Percentiles rank a stretch among this genome's conserved stretches.
These are phyloP conservation scores for Acanthurus leucopareius DNA, from an alignment of 2,797 vertebrate species.

Conservation along the genomic window DNA sequence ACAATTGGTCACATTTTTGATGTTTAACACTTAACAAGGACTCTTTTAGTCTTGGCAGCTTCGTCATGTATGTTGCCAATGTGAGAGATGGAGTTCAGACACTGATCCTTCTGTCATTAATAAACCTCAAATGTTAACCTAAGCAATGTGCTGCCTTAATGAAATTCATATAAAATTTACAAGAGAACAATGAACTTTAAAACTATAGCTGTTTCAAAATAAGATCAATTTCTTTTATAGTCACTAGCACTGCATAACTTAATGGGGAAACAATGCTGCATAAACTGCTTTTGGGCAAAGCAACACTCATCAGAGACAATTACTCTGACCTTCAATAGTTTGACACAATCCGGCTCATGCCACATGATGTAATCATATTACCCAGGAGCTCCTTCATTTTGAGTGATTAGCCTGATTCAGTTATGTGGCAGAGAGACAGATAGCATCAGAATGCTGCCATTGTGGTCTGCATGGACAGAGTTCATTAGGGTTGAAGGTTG, in stretches of 20 bases:
- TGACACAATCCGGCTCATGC: constrained; percentile 50
- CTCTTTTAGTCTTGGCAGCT: not conserved
- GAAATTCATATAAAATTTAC: not conserved
- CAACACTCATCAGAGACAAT: constrained; percentile 52
- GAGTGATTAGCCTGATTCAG: constrained; percentile 58
- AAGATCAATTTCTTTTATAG: too few species aligned
- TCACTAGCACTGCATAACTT: not conserved
- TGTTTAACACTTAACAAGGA: constrained; percentile 1
- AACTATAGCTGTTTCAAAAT: not conserved
- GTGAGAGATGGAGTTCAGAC: constrained; percentile 1
- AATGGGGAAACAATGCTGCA: constrained; percentile 19
- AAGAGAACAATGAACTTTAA: not conserved
- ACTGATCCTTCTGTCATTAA: not conserved
- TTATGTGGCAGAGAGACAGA: constrained; percentile 61
- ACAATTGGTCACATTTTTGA: constrained; percentile 6
- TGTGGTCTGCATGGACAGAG: constrained; percentile 50
- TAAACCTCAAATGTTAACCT: not conserved
- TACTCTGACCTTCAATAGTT: constrained; percentile 59
- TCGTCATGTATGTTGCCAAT: not conserved
- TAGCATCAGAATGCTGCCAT: constrained; percentile 60
- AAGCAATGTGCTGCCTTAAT: too few species aligned
- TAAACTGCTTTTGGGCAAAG: constrained; percentile 11
- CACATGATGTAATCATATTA: constrained; percentile 65
- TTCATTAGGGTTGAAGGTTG: constrained; percentile 39
- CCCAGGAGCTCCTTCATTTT: constrained; percentile 46